Evolutionary conservation across 1,140 invertebrate species (phyloP).

Genomic region (Drosophila asahinai): DNA sequence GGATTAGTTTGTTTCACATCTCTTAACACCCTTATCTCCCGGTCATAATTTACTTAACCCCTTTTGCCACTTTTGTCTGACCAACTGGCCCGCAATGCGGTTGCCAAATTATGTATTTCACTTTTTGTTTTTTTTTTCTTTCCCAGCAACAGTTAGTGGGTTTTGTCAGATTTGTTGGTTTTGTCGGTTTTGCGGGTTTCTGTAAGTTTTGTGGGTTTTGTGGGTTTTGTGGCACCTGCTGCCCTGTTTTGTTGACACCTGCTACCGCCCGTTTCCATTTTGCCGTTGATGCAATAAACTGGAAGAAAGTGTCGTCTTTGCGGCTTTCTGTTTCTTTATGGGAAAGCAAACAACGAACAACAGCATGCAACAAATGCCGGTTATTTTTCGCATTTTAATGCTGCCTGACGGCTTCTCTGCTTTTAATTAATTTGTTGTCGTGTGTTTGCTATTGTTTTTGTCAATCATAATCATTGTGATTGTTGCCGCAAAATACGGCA

Average conservation of each 20-base stretch:
- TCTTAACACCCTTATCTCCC: conserved; percentile 11
- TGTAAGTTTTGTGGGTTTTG: conserved; percentile 15
- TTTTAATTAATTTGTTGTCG: conserved; percentile 67
- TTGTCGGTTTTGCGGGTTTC: conserved; percentile 13
- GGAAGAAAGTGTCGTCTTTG: conserved; percentile 70
- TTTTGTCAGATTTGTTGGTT: conserved; percentile 35
- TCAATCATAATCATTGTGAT: conserved; percentile 29
- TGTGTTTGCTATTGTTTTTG: conserved; percentile 34
- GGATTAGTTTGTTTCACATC: conserved; percentile 4
- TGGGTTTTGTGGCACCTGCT: conserved; percentile 39
- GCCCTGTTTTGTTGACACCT: conserved; percentile 61
- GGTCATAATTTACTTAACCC: conserved; percentile 31
- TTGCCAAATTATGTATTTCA: conserved; percentile 51
- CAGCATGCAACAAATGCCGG: conserved; percentile 17
- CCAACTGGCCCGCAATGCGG: conserved; percentile 39
- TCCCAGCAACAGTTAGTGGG: conserved; percentile 25
- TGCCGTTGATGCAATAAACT: conserved; percentile 76
- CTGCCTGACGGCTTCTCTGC: conserved; percentile 11
- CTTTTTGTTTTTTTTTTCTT: conserved; percentile 25
- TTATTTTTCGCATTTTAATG: conserved; percentile 34
- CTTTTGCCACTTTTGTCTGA: conserved; percentile 39
- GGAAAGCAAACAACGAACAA: conserved; percentile 24
- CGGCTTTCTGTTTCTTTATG: conserved; percentile 63
- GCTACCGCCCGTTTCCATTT: conserved; percentile 69
- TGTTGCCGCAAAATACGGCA: conserved; percentile 52